phyloP scores from a whole-genome alignment of 35 echinoderm and acorn worm genomes.

The Ophioderma brevispina region DNA sequence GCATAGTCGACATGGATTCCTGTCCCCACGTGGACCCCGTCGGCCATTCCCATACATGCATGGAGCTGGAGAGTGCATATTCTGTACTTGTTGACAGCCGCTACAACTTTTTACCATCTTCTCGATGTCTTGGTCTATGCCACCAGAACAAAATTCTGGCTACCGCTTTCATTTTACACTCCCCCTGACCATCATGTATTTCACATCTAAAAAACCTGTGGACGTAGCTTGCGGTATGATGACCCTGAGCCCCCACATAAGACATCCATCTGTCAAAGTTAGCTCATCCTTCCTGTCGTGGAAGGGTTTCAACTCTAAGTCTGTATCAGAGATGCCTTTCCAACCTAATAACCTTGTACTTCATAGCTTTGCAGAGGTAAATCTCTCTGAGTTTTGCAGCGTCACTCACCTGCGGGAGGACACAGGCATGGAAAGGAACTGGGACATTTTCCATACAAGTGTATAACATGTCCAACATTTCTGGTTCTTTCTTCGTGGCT shows the following conservation, averaged over 20 bases:
- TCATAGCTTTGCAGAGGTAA: neutral
- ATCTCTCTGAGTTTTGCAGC: constrained; percentile 23
- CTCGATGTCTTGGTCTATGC: constrained; percentile 54
- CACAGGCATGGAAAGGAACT: constrained; percentile 21
- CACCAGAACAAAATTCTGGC: constrained; percentile 27
- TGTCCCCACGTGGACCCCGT: neutral
- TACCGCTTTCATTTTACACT: constrained; percentile 36
- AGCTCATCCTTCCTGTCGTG: constrained; percentile 52
- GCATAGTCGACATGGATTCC: constrained; percentile 57
- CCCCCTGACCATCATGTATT: constrained; percentile 59
- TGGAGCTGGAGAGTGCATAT: neutral
- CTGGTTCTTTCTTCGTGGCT: neutral
- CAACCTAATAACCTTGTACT: neutral
- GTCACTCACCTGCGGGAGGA: neutral
- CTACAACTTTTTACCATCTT: constrained; percentile 13
- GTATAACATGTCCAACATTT: neutral
- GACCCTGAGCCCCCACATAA: constrained; percentile 54
- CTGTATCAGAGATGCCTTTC: neutral
- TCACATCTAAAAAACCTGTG: constrained; percentile 28
- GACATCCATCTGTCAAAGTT: constrained; percentile 36
- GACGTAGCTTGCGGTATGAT: constrained; percentile 46
- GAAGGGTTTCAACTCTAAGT: constrained; percentile 44
- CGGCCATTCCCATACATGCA: constrained; percentile 56
- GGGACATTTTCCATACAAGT: constrained; percentile 7
- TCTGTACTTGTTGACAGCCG: constrained; percentile 38